Base-by-base conservation (phyloP, 2,113 vertebrate species). In the Heterotis niloticus region DNA sequence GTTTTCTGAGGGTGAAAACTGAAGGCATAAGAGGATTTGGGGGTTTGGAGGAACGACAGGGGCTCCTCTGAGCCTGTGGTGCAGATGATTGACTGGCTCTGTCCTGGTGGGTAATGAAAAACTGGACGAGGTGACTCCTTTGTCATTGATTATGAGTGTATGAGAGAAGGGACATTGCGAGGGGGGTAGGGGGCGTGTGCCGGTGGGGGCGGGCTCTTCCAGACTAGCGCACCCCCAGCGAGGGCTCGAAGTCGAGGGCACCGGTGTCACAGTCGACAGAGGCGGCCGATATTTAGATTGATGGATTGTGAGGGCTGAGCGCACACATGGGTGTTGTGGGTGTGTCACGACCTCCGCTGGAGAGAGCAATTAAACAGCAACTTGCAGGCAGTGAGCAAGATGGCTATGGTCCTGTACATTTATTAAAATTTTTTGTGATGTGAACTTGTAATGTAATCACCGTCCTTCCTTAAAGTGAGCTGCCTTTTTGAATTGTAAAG, bases 101-200 rank as follows among this genome's bases (percentile, higher is more conserved):
- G 80, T 81, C 66, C 24, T 77, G 57, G 75, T 71, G 59, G 80
- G 79, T 69, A 71, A 76, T 68, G 59, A 69, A 54, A 65, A 62
- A 54, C 64, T 70, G 76, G 75, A 64, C 17, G 75, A 81, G 80
- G 80, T 77, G 75, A 70, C 80, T 76, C 73, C 51, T 65, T 77
- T 72, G 80, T 81, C 80, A 81, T 77, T 81, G 80, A 77, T 72
- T 77, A 81, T 72, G 57, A 72, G 59, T 24, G 67, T 72, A 64
- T 56, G 34, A 60, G 26, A 64, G 24, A 18, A 52, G 57, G 78
- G 57, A 26, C 51, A 20, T 77, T 59, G 26, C 10, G 18, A 0
- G n/a, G 17, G 71, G 71, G 71, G 71, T 44, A 7, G 34, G 34
- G 3, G 34, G 26, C 12, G 54, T 54, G 5, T 54, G 14, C 54